Conservation (phyloP, 1,140 invertebrate genomes). For the Drosophila parvula region DNA sequence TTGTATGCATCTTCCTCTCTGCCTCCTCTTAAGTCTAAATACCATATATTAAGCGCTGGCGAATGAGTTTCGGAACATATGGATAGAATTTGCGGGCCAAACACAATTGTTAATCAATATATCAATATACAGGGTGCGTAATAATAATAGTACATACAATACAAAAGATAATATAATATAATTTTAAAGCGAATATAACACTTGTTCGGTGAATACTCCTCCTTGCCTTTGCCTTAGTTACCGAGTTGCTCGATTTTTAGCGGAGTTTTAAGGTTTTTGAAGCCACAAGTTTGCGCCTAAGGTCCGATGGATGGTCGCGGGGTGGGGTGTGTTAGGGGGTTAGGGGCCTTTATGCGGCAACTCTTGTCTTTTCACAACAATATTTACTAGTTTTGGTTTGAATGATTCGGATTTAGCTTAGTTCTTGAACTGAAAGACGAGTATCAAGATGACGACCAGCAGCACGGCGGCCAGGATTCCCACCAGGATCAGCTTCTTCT, state of each 20-base stretch:
- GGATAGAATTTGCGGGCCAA: conserved; percentile 63
- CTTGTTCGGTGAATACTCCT: conserved; percentile 58
- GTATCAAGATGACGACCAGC: conserved; percentile 87
- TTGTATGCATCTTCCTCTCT: conserved; percentile 47
- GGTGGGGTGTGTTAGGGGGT: conserved; percentile 6
- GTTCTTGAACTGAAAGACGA: conserved; percentile 78
- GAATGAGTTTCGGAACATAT: conserved; percentile 67
- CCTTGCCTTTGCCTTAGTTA: conserved; percentile 30
- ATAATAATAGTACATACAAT: conserved; percentile 57
- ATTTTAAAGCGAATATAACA: conserved; percentile 71
- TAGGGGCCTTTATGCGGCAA: conserved; percentile 55
- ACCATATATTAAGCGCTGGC: conserved; percentile 71
- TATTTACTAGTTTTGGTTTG: conserved; percentile 61
- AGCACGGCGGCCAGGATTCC: conserved; percentile 88
- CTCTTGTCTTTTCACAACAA: conserved; percentile 76
- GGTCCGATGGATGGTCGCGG: conserved; percentile 18
- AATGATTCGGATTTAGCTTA: conserved; percentile 57
- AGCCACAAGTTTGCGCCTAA: conserved; percentile 72
- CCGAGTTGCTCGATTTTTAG: conserved; percentile 39
- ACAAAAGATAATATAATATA: conserved; percentile 70
- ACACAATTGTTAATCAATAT: conserved; percentile 64
- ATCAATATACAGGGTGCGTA: conserved; percentile 77
- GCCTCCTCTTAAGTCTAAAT: conserved; percentile 70
- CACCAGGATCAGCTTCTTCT: conserved; percentile 92
- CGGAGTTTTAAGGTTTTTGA: conserved; percentile 55